Base-by-base conservation (phyloP, 2,113 vertebrate species). In the Pungitius pungitius region DNA sequence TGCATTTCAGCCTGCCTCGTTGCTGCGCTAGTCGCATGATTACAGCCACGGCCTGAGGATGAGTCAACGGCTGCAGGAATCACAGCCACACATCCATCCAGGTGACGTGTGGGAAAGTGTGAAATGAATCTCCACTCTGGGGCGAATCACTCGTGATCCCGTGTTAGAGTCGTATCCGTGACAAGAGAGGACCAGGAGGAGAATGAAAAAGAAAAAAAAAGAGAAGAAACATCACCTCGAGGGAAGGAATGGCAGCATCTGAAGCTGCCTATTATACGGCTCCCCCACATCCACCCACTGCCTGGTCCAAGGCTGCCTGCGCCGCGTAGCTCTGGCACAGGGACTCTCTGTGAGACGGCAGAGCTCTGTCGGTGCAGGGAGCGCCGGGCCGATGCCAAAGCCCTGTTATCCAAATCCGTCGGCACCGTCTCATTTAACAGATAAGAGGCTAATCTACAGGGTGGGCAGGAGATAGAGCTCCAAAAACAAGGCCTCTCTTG, bases 371-470 rank as follows among this genome's bases (percentile, higher is more conserved):
- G 77, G 77, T 61, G 67, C 75, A 83, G 54, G 56, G 62, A 89
- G 75, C 17, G n/a, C 45, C 22, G 69, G 22, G 62, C 78, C 40
- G 67, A 78, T 86, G 90, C 88, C 89, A 90, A 87, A 83, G 85
- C 83, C 82, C 81, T 90, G 84, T 80, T 89, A 89, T 87, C 84
- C 89, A 90, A 88, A 90, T 91, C 89, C 61, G 76, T 93, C 88
- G 37, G 80, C 90, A 87, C 85, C 52, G 84, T 92, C 87, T 93
- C 90, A 91, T 93, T 91, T 93, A 86, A 75, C 81, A 91, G 90
- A 92, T 92, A 93, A 91, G 87, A 87, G 83, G 78, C 90, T 91
- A 90, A 92, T 89, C 92, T 90, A 81, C 75, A 84, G 81, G 85
- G 85, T 86, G 87, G 86, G 89, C 82, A 85, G 83, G 75, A 87